Conservation (phyloP, 2,113 vertebrate genomes). For the Hassar affinis region DNA sequence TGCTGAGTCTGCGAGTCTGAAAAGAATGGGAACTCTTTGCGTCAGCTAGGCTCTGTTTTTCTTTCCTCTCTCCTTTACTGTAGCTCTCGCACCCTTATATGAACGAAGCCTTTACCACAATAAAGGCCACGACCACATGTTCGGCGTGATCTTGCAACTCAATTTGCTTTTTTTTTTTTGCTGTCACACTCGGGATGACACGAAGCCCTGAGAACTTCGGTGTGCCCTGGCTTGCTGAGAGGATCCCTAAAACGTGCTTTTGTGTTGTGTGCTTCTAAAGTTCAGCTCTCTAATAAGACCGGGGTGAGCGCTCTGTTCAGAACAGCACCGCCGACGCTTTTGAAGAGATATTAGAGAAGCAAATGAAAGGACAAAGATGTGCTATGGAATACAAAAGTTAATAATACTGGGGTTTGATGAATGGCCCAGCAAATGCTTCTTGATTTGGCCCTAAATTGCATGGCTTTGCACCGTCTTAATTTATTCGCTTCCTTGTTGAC, state of each 20-base stretch:
- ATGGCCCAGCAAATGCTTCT: conserved; percentile 73
- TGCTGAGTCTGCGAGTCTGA: conserved; percentile 58
- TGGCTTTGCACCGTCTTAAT: conserved; percentile 70
- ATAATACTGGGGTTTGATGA: conserved; percentile 76
- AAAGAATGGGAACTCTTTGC: conserved; percentile 36
- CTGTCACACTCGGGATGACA: conserved; percentile 58
- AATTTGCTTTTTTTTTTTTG: conserved; percentile 65
- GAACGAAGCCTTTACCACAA: conserved; percentile 58
- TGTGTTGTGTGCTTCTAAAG: conserved; percentile 62
- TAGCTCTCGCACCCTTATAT: conserved; percentile 18
- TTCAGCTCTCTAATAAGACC: conserved; percentile 71
- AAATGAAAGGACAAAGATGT: conserved; percentile 74
- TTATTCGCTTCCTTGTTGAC: conserved; percentile 67
- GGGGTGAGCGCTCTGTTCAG: conserved; percentile 64
- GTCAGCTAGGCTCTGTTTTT: background rate
- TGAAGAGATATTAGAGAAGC: conserved; percentile 76
- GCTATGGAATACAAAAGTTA: conserved; percentile 76
- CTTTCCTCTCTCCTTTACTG: background rate
- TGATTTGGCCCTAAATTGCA: conserved; percentile 76
- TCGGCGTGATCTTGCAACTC: conserved; percentile 70
- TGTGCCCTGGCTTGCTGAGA: conserved; percentile 55
- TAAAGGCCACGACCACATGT: conserved; percentile 56
- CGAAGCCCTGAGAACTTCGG: conserved; percentile 49
- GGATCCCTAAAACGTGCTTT: conserved; percentile 61
- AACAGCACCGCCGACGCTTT: conserved; percentile 70